Percentiles rank a stretch among this genome's conserved stretches.
These are phyloP conservation scores for Drosophila longiperda DNA, from an alignment of 2,888 invertebrate genomes.

Conservation along the genomic window DNA sequence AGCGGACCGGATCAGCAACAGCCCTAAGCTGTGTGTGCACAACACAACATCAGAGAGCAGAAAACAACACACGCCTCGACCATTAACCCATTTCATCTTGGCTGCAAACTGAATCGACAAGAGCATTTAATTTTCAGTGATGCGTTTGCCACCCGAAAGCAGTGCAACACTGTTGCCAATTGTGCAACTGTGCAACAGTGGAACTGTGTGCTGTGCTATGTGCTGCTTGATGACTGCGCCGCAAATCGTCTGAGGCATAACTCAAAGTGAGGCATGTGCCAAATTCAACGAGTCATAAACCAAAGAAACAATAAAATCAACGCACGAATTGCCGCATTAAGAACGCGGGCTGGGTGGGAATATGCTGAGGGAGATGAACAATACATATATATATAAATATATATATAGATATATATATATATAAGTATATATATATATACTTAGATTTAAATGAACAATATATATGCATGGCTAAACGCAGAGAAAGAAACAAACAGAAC, in stretches of 20 bases:
- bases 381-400: neutral
- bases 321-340: slow-evolving; percentile 50
- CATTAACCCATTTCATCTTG: slow-evolving; percentile 71
- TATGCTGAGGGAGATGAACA: neutral
- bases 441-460: neutral
- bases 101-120: slow-evolving; percentile 48
- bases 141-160: slow-evolving; percentile 39
- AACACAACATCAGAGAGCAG: slow-evolving; percentile 11
- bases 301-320: slow-evolving; percentile 74
- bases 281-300: slow-evolving; percentile 76
- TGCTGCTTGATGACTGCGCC: slow-evolving; percentile 14
- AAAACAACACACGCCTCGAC: slow-evolving; percentile 63
- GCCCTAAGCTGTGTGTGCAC: slow-evolving; percentile 30
- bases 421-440: neutral
- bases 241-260: slow-evolving; percentile 41
- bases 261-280: slow-evolving; percentile 56
- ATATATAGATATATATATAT: neutral
- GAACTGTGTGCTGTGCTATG: slow-evolving; percentile 4
- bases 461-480: neutral
- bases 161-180: slow-evolving; percentile 65
- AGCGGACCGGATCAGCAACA: slow-evolving; percentile 21
- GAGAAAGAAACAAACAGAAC: neutral
- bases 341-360: neutral
- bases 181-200: slow-evolving; percentile 16
- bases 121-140: slow-evolving; percentile 70